Evolutionary conservation across 2,888 invertebrate species (phyloP), one percentile per base, ranked within the genome.

Genomic region (Eilema caniola): DNA sequence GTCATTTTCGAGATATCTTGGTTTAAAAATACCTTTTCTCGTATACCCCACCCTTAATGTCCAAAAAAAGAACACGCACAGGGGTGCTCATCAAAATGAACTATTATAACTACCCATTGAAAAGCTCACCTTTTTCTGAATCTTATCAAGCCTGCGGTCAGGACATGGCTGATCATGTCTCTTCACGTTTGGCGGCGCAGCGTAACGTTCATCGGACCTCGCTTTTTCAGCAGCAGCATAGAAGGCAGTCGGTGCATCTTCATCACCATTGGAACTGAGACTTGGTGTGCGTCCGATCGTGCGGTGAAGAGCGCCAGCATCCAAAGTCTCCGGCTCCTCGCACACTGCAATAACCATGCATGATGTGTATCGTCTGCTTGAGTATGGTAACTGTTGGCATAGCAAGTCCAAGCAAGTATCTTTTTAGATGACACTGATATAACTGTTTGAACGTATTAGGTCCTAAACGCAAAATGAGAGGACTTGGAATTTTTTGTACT

Each of bases 61-160:
- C 28, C 28, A 28, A 28, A 28, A n/a, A 28, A 28, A 33, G 33
- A n/a, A 11, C 24, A 24, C 12, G 2, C 12, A 24, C 24, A n/a
- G 12, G 11, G 25, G 59, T 59, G 14, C 59, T 24, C 25, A 59
- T 25, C 59, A 14, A 24, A 59, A 59, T 24, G 14, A 24, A 14
- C 12, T 11, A 12, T 59, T 14, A 59, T 25, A 20, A n/a, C n/a
- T n/a, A n/a, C n/a, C n/a, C n/a, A n/a, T 3, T n/a, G 28, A 59
- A 41, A 31, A 31, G n/a, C 11, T 20, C 81, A 94, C 96, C 88
- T 96, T 96, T 70, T 97, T 97, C 67, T 89, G 89, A 73, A 95
- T 93, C 86, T 95, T 95, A 41, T 95, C 94, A 0, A 95, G 91
- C 53, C 92, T 86, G 37, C 91, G 86, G 69, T 95, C 93, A 0